Conservation (phyloP, 2,113 vertebrate genomes). For the Phrynosoma platyrhinos region DNA sequence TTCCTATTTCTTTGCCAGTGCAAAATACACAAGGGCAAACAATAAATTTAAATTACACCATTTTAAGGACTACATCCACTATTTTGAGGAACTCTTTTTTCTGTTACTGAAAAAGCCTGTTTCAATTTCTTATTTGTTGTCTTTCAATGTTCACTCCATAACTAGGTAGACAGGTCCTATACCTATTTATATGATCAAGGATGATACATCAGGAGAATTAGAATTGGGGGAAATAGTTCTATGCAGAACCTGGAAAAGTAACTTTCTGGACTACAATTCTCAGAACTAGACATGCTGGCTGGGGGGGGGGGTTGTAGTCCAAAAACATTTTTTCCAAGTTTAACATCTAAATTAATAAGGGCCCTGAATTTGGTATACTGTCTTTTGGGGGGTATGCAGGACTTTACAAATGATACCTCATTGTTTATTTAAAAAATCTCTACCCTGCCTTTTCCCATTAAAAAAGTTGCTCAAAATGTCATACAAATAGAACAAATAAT, state of each 20-base stretch:
- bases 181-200: background rate
- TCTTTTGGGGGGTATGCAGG: too few relatives aligned
- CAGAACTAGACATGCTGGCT: too few relatives aligned
- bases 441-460: background rate
- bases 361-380: background rate
- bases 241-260: too few relatives aligned
- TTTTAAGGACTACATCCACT: rapidly evolving
- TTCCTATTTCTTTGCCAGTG: background rate
- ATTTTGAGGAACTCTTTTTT: background rate
- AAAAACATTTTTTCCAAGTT: too few relatives aligned
- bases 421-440: background rate
- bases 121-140: background rate
- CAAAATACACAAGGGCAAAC: background rate
- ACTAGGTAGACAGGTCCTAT: background rate
- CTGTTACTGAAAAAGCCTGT: background rate
- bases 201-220: too few relatives aligned
- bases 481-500: background rate
- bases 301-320: too few relatives aligned
- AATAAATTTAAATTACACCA: background rate
- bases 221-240: background rate
- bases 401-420: background rate
- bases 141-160: background rate
- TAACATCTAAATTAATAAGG: background rate
- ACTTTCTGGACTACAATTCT: too few relatives aligned
- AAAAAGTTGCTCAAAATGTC: background rate